Conservation (phyloP, 2,797 vertebrate species). For the Oreochromis grahami region DNA sequence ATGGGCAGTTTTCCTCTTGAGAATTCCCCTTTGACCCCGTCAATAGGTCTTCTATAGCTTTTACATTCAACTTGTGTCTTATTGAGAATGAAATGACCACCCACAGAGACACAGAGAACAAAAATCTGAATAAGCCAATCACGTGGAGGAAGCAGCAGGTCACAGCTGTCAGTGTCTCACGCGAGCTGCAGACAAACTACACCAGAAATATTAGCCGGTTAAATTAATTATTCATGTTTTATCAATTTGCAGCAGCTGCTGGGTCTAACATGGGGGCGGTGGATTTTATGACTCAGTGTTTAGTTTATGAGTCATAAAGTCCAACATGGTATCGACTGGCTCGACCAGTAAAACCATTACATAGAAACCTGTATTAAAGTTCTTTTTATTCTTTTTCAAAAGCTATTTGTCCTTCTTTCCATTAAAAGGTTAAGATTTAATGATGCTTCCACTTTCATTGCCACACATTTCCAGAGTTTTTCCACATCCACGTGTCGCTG, state of each 20-base stretch:
- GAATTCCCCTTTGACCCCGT: background rate
- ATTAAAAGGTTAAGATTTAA: background rate
- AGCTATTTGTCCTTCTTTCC: background rate
- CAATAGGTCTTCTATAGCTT: background rate
- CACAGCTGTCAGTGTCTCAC: slow-evolving; percentile 3
- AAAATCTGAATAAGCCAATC: slow-evolving; percentile 4
- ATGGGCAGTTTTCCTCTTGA: background rate
- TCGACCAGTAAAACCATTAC: background rate
- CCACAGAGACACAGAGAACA: background rate
- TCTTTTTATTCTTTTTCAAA: background rate
- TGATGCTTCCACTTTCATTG: background rate
- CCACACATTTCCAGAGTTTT: background rate
- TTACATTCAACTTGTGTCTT: background rate
- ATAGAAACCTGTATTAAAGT: background rate
- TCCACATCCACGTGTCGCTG: background rate
- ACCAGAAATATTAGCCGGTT: background rate
- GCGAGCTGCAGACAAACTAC: background rate
- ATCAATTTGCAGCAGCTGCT: background rate
- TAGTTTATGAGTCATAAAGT: background rate
- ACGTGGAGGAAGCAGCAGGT: background rate
- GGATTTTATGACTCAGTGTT: background rate
- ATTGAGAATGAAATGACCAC: background rate
- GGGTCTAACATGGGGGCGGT: background rate
- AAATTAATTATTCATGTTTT: background rate
- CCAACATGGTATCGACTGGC: background rate